Evolutionary conservation across 2,888 invertebrate species (phyloP).

Genomic region (Pollenia angustigena): DNA sequence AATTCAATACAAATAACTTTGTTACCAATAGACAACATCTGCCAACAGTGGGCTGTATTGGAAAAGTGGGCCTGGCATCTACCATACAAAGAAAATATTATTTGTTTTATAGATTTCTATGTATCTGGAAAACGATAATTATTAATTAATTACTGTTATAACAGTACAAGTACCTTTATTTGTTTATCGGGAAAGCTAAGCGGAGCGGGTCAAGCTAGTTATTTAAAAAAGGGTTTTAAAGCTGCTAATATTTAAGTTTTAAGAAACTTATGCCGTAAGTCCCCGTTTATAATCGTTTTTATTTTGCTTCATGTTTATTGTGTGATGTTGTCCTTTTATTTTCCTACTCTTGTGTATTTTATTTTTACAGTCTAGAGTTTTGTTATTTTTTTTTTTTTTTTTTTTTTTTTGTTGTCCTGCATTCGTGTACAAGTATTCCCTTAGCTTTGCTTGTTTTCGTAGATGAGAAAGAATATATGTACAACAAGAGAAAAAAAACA

Average conservation of each 20-base stretch:
- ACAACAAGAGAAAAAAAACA: background rate
- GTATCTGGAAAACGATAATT: too few species aligned
- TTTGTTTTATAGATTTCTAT: too few species aligned
- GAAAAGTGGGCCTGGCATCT: too few species aligned
- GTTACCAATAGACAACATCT: too few species aligned
- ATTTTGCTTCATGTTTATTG: slow-evolving; percentile 38
- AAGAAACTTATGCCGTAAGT: background rate
- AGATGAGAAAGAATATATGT: slow-evolving; percentile 11
- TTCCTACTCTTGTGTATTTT: slow-evolving; percentile 55
- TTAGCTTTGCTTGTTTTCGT: slow-evolving; percentile 20
- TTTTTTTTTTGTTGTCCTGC: background rate
- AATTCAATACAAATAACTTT: too few species aligned
- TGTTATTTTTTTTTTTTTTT: slow-evolving; percentile 16
- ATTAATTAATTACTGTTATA: too few species aligned
- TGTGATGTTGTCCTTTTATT: slow-evolving; percentile 53
- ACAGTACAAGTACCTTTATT: too few species aligned
- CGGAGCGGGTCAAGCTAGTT: too few species aligned
- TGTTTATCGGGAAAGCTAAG: too few species aligned
- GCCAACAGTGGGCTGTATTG: too few species aligned
- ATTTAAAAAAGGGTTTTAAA: background rate
- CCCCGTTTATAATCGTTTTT: slow-evolving; percentile 11
- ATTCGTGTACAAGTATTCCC: slow-evolving; percentile 46
- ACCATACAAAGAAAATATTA: too few species aligned
- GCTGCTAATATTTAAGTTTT: background rate
- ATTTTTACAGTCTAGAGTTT: slow-evolving; percentile 44